Conservation (phyloP, 1,140 invertebrate genomes). For the Drosophila insularis region DNA sequence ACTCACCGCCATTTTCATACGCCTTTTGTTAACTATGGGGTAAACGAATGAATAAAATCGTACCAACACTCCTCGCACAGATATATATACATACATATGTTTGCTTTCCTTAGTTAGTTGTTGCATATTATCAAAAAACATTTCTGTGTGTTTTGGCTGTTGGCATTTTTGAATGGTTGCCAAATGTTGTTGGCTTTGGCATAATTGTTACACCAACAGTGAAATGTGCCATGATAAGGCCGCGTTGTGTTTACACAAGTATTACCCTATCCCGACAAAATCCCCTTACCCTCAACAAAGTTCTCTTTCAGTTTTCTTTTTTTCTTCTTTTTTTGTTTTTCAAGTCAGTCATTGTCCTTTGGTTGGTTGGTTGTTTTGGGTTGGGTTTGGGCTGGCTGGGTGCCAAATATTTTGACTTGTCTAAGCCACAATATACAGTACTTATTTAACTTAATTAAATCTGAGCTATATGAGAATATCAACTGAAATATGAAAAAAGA, state of each 20-base stretch:
- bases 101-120: slow-evolving; percentile 55
- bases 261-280: neutral
- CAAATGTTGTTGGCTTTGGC: slow-evolving; percentile 72
- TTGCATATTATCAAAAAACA: slow-evolving; percentile 72
- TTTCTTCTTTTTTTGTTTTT: slow-evolving; percentile 43
- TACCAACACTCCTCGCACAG: neutral
- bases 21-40: neutral
- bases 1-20: neutral
- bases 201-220: slow-evolving; percentile 78
- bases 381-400: slow-evolving; percentile 26
- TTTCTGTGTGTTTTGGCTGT: slow-evolving; percentile 65
- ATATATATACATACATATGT: slow-evolving; percentile 3
- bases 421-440: slow-evolving; percentile 4
- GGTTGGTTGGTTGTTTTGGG: neutral
- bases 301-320: slow-evolving; percentile 10
- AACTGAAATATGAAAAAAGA: neutral
- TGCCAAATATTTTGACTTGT: slow-evolving; percentile 40
- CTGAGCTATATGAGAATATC: slow-evolving; percentile 31
- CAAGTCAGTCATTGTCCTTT: slow-evolving; percentile 47
- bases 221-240: slow-evolving; percentile 78
- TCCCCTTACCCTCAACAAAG: neutral
- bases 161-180: slow-evolving; percentile 77
- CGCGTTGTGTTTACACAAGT: slow-evolving; percentile 47
- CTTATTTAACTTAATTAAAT: slow-evolving; percentile 53
- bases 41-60: neutral